phyloP scores from a whole-genome alignment of 1,140 invertebrate species.

The Popillia japonica region DNA sequence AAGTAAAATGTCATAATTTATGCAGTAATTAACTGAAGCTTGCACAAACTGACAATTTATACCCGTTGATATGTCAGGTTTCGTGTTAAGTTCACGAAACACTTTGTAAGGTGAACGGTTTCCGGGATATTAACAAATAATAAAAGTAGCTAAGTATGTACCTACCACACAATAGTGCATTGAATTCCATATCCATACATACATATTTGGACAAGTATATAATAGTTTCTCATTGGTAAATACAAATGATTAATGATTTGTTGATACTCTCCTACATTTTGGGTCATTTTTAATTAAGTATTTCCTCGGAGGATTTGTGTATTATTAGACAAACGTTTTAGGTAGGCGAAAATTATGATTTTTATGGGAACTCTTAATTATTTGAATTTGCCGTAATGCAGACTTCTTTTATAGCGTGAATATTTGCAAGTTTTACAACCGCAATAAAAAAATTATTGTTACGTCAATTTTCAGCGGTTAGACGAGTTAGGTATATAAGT shows the following conservation, averaged over 20 bases:
- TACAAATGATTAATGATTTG: background rate
- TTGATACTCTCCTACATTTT: too few species aligned
- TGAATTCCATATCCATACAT: background rate
- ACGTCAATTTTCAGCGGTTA: too few species aligned
- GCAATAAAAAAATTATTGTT: too few species aligned
- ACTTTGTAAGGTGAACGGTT: background rate
- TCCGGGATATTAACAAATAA: constrained; percentile 15
- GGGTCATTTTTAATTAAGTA: too few species aligned
- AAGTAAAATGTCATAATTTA: constrained; percentile 11
- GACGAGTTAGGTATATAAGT: too few species aligned
- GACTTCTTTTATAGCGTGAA: too few species aligned
- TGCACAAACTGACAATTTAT: background rate
- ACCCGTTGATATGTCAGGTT: background rate
- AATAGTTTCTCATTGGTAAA: background rate
- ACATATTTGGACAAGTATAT: background rate
- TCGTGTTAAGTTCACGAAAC: background rate
- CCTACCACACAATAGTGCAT: background rate
- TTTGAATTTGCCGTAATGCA: too few species aligned
- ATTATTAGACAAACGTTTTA: too few species aligned
- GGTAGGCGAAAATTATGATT: too few species aligned
- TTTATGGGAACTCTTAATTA: too few species aligned
- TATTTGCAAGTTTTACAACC: too few species aligned
- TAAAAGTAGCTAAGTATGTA: background rate
- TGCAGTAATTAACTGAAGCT: background rate
- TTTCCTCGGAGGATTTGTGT: too few species aligned